Conservation (phyloP, 2,888 invertebrate species). For the Agrotis ipsilon region DNA sequence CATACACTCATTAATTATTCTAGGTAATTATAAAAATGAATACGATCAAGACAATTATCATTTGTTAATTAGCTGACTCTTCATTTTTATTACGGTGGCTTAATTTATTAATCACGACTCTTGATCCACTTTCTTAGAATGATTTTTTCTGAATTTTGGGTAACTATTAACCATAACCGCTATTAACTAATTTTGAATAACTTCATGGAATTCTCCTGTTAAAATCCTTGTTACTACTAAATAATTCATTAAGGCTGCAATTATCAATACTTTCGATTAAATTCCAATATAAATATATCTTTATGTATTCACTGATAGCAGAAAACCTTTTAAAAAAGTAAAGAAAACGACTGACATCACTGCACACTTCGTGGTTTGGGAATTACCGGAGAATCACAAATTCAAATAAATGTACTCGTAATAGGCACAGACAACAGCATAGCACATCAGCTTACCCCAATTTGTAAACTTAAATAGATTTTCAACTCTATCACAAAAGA, state of each 20-base stretch:
- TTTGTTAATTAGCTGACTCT: slow-evolving; percentile 29
- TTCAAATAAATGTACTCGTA: not conserved
- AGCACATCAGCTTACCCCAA: too few species aligned
- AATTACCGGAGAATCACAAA: not conserved
- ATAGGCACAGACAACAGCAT: too few species aligned
- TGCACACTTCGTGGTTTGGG: not conserved
- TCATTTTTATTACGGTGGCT: slow-evolving; percentile 19
- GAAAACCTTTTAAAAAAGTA: not conserved
- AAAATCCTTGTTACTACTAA: too few species aligned
- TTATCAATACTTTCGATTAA: too few species aligned
- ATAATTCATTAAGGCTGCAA: too few species aligned
- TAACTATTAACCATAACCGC: too few species aligned
- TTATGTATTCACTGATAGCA: too few species aligned
- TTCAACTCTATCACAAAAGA: too few species aligned
- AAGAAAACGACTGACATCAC: not conserved
- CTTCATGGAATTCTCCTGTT: not conserved
- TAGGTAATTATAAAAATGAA: slow-evolving; percentile 52
- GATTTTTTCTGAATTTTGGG: not conserved
- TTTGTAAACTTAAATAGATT: too few species aligned
- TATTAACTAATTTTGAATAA: not conserved
- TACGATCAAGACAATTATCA: slow-evolving; percentile 45
- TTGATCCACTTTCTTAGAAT: not conserved
- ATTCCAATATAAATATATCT: too few species aligned
- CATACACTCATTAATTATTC: slow-evolving; percentile 62
- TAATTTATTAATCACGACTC: slow-evolving; percentile 33